Conservation (phyloP, 2,888 invertebrate genomes). For the Drosophila setosimentum region DNA sequence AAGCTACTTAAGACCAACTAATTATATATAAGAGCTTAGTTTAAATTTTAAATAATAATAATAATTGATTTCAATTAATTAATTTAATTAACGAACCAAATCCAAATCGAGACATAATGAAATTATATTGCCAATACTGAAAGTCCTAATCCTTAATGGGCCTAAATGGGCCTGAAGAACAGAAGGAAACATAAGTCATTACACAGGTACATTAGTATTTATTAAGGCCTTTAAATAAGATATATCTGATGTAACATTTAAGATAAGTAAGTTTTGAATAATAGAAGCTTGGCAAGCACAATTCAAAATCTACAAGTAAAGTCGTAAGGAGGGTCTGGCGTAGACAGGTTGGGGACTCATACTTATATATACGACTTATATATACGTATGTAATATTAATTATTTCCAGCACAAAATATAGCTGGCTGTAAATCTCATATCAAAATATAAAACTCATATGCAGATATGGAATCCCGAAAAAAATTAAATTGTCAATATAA, state of each 20-base stretch:
- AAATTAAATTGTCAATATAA: no score
- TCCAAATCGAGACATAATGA: not conserved
- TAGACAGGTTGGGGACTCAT: not conserved
- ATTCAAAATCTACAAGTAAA: not conserved
- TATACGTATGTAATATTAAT: not conserved
- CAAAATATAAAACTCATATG: not conserved
- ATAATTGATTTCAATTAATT: not conserved
- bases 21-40: not conserved
- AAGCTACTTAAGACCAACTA: not conserved
- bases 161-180: fast-evolving
- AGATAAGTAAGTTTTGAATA: not conserved
- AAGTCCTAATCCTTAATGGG: not conserved
- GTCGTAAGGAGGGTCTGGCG: not conserved
- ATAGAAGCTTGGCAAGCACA: not conserved
- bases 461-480: no score
- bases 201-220: not conserved
- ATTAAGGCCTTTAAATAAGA: not conserved
- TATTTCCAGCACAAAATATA: not conserved
- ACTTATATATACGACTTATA: not conserved
- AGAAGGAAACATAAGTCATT: not conserved
- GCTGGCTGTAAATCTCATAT: no score
- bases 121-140: not conserved
- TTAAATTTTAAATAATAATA: not conserved
- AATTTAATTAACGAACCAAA: not conserved
- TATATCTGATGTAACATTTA: not conserved